Percentiles rank a stretch among this genome's conserved stretches.
phyloP scores from a whole-genome alignment of 2,797 vertebrate genomes.

The Enoplosus armatus region DNA sequence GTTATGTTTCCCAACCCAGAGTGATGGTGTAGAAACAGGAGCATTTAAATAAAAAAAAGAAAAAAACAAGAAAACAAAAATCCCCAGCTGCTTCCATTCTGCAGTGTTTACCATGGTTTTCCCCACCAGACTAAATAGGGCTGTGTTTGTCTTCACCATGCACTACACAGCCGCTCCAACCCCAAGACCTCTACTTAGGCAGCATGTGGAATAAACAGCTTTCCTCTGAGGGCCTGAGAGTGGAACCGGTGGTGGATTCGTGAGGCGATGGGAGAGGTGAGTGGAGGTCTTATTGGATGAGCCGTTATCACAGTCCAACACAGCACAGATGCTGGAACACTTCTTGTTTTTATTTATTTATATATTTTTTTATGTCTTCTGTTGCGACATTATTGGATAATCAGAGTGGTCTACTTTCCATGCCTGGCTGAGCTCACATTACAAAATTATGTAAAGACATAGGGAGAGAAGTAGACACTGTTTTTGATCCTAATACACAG shows the following conservation, averaged over 20 bases:
- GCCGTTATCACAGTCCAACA: conserved; percentile 77
- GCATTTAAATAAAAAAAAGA: conserved; percentile 55
- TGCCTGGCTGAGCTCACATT: conserved; percentile 67
- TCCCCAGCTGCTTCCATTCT: conserved; percentile 80
- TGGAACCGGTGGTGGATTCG: conserved; percentile 67
- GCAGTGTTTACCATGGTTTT: conserved; percentile 79
- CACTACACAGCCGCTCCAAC: conserved; percentile 76
- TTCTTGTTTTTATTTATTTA: conserved; percentile 62
- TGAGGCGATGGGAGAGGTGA: conserved; percentile 70
- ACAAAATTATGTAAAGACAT: conserved; percentile 81
- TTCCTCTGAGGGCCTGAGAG: conserved; percentile 74
- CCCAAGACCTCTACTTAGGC: conserved; percentile 81
- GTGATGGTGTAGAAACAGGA: conserved; percentile 57
- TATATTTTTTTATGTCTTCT: conserved; percentile 40
- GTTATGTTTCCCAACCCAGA: conserved; percentile 43
- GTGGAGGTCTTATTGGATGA: conserved; percentile 74
- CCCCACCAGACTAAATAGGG: conserved; percentile 82
- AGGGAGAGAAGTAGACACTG: conserved; percentile 68
- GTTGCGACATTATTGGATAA: conserved; percentile 67
- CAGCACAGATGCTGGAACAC: conserved; percentile 64
- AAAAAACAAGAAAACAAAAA: conserved; percentile 65
- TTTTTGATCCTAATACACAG: conserved; percentile 75
- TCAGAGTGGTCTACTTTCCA: conserved; percentile 75
- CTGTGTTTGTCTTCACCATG: conserved; percentile 82
- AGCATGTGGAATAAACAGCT: conserved; percentile 83